Percentiles rank a stretch among this genome's conserved stretches.
These are phyloP conservation scores for Lepidocolaptes lacrymiger DNA, from an alignment of 2,797 vertebrate species.

Conservation along the genomic window DNA sequence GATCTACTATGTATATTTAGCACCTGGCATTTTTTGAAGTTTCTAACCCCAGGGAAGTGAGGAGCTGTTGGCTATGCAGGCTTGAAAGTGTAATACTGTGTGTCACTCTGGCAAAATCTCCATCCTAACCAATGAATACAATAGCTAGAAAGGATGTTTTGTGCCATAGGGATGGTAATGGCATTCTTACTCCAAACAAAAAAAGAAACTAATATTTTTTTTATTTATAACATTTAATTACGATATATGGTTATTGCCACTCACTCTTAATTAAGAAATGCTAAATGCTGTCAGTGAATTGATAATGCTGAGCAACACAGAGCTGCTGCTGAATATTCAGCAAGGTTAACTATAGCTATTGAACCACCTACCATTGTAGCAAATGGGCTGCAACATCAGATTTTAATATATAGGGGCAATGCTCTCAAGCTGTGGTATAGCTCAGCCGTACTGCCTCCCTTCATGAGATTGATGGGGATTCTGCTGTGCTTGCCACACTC, in stretches of 20 bases:
- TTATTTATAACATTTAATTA: neutral
- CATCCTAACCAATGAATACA: neutral
- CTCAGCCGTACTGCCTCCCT: conserved; percentile 48
- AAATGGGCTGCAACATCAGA: conserved; percentile 63
- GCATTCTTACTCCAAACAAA: neutral
- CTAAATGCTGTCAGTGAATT: conserved; percentile 25
- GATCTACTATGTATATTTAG: neutral
- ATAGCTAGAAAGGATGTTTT: neutral
- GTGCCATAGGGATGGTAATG: neutral
- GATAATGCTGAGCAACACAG: neutral
- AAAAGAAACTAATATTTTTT: neutral
- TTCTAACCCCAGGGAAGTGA: neutral
- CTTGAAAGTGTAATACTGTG: neutral
- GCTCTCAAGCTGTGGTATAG: conserved; percentile 24
- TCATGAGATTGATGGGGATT: conserved; percentile 69
- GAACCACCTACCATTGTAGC: conserved; percentile 29
- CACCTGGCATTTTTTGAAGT: neutral
- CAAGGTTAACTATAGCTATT: neutral
- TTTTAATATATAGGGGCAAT: conserved; percentile 46
- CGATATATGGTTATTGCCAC: neutral
- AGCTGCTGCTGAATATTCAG: conserved; percentile 54
- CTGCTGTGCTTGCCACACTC: conserved; percentile 62
- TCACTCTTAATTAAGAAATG: conserved; percentile 31
- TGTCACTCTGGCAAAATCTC: neutral
- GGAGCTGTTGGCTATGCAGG: neutral